Percentiles rank a stretch among this genome's conserved stretches.
phyloP scores from a whole-genome alignment of 2,797 vertebrate species.

The Oreochromis grahami region DNA sequence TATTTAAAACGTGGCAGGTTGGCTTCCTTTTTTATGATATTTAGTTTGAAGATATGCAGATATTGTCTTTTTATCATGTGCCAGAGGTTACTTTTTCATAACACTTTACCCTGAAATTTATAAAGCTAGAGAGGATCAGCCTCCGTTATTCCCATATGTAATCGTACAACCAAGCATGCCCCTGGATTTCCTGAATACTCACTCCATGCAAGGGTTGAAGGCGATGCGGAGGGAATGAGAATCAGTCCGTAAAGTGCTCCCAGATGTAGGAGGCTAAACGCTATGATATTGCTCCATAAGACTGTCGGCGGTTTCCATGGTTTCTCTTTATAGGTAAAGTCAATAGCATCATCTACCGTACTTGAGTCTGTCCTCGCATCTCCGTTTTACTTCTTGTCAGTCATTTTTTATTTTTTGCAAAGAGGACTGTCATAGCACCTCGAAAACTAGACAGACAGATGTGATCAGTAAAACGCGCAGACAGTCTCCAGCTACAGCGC shows the following conservation, averaged over 20 bases:
- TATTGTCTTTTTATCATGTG: background rate
- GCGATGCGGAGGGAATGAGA: constrained; percentile 75
- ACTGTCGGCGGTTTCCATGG: constrained; percentile 71
- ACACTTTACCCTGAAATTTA: background rate
- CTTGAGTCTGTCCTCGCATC: constrained; percentile 21
- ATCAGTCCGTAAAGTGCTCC: constrained; percentile 77
- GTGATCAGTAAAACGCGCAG: constrained; percentile 20
- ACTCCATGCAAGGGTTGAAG: constrained; percentile 82
- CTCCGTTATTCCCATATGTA: background rate
- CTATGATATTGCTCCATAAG: constrained; percentile 93
- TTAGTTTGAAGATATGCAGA: background rate
- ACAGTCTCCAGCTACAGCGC: background rate
- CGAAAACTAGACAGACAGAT: background rate
- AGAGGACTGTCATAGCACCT: background rate
- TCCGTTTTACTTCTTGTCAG: constrained; percentile 47
- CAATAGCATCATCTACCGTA: constrained; percentile 80
- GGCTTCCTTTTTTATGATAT: background rate
- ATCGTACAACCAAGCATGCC: background rate
- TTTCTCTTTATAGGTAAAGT: constrained; percentile 84
- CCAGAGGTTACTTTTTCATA: background rate
- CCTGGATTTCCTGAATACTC: constrained; percentile 57
- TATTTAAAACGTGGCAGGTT: background rate
- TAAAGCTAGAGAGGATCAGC: constrained; percentile 28
- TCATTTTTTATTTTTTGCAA: constrained; percentile 35
- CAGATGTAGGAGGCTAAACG: constrained; percentile 85